These are phyloP conservation scores for Taenioides sp. DNA, from an alignment of 2,797 vertebrate species.

Conservation along the genomic window DNA sequence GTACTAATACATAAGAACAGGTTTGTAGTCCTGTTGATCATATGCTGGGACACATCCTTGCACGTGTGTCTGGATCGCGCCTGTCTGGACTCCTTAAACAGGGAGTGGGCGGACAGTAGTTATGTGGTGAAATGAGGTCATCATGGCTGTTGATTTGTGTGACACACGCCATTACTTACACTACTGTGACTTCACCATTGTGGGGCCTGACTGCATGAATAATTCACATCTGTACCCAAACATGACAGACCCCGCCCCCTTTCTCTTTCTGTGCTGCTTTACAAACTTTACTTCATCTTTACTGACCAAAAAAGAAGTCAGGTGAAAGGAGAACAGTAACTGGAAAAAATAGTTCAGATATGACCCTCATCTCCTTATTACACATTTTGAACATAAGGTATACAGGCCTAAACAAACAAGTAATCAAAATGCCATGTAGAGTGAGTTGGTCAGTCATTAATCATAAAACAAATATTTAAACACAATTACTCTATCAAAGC, in stretches of 20 bases:
- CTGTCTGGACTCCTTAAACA: slow-evolving; percentile 54
- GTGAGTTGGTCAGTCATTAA: not conserved
- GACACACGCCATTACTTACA: slow-evolving; percentile 72
- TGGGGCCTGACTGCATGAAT: slow-evolving; percentile 69
- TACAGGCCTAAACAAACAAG: not conserved
- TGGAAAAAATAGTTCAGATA: not conserved
- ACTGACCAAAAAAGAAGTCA: slow-evolving; percentile 41
- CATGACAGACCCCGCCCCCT: slow-evolving; percentile 60
- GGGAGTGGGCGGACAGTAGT: slow-evolving; percentile 57
- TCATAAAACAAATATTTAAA: no score
- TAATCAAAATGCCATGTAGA: not conserved
- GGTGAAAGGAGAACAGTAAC: not conserved
- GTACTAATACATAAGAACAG: not conserved
- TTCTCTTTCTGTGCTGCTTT: slow-evolving; percentile 49
- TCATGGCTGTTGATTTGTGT: slow-evolving; percentile 70
- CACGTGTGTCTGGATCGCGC: slow-evolving; percentile 24
- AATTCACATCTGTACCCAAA: slow-evolving; percentile 57
- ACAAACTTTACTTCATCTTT: slow-evolving; percentile 71
- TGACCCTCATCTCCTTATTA: not conserved
- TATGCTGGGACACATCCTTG: not conserved
- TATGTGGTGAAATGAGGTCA: slow-evolving; percentile 74
- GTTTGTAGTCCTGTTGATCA: not conserved
- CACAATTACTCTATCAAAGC: no score
- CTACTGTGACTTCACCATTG: slow-evolving; percentile 59
- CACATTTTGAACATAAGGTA: not conserved